phyloP scores from a whole-genome alignment of 1,140 invertebrate genomes.

The Bactericera cockerelli region DNA sequence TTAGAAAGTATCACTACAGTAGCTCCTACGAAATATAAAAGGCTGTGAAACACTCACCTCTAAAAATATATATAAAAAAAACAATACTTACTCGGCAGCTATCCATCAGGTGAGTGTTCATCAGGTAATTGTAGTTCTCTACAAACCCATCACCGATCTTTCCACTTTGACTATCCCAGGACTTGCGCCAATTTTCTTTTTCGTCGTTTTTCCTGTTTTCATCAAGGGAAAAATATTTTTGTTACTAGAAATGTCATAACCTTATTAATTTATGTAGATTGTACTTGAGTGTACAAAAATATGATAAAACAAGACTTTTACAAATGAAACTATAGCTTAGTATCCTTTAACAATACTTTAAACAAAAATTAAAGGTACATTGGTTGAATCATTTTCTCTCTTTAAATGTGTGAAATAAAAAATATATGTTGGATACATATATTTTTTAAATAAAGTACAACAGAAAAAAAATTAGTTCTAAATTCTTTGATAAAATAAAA shows the following conservation, averaged over 20 bases:
- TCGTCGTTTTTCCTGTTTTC: conserved; percentile 38
- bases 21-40: no score
- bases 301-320: not conserved
- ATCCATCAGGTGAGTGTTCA: conserved; percentile 82
- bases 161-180: conserved; percentile 62
- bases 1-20: no score
- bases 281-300: not conserved
- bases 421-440: no score
- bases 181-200: conserved; percentile 43
- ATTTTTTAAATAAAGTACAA: no score
- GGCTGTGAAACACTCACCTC: no score
- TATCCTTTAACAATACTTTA: no score
- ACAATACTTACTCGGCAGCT: conserved; percentile 53
- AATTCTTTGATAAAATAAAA: no score
- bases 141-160: conserved; percentile 70
- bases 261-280: not conserved
- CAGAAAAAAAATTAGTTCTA: no score
- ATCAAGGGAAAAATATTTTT: conserved; percentile 9
- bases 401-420: no score
- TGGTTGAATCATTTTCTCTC: no score
- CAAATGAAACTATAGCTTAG: not conserved
- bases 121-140: conserved; percentile 78
- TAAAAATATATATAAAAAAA: no score
- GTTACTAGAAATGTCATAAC: conserved; percentile 12
- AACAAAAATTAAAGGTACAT: no score